Percentiles rank a stretch among this genome's conserved stretches.
Evolutionary conservation across 2,113 vertebrate genomes (phyloP).

Genomic region (Crotophaga sulcirostris): DNA sequence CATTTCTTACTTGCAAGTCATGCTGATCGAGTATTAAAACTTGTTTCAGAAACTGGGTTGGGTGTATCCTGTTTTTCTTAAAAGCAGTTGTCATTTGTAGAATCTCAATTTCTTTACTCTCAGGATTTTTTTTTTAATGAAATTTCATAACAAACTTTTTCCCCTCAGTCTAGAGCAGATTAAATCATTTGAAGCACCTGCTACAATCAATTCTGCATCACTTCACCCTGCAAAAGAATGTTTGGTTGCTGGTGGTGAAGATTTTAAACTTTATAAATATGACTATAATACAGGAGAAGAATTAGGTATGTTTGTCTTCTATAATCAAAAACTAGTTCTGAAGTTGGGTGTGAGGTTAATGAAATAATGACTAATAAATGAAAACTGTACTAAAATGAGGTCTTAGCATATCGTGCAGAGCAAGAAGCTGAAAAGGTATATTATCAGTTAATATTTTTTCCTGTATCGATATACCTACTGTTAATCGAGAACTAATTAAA

Average conservation of each 20-base stretch:
- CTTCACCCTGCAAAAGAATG: slow-evolving; percentile 97
- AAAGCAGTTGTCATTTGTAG: not conserved
- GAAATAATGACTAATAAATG: not conserved
- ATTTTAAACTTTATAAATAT: slow-evolving; percentile 99
- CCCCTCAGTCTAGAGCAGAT: slow-evolving; percentile 88
- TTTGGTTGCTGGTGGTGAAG: slow-evolving; percentile 95
- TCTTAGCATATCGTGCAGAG: not conserved
- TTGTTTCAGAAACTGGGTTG: not conserved
- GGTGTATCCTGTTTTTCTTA: not conserved
- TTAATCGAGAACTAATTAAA: not conserved
- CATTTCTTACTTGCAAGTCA: not conserved
- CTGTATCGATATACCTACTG: not conserved
- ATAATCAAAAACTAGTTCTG: not conserved
- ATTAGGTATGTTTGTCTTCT: slow-evolving; percentile 82
- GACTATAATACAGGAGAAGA: slow-evolving; percentile 97
- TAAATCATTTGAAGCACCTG: slow-evolving; percentile 93
- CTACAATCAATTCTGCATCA: slow-evolving; percentile 95
- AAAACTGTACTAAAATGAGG: not conserved
- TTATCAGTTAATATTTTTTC: not conserved
- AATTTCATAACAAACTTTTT: not conserved
- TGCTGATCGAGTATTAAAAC: not conserved
- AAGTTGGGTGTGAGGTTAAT: not conserved
- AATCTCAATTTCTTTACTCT: not conserved
- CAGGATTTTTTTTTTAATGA: not conserved
- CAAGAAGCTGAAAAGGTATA: not conserved